Evolutionary conservation across 1,140 invertebrate genomes (phyloP).

Genomic region (Lycorma delicatula): DNA sequence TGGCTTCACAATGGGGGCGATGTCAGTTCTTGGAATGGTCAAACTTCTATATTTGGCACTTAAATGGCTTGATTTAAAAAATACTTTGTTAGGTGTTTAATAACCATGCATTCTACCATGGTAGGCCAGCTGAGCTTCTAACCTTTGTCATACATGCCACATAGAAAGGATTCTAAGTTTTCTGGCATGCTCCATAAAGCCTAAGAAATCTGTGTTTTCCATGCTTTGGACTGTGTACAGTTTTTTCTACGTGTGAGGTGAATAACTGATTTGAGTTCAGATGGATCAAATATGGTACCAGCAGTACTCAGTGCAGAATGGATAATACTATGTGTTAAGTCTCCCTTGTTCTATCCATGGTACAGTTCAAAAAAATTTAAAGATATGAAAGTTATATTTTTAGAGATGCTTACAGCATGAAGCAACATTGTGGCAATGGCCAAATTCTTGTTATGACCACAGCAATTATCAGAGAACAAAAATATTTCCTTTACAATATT

Average conservation of each 20-base stretch:
- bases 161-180: slow-evolving; percentile 3
- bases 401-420: background rate
- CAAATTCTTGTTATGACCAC: slow-evolving; percentile 9
- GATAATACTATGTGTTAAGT: slow-evolving; percentile 11
- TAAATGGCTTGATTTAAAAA: slow-evolving; percentile 6
- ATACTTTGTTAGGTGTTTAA: background rate
- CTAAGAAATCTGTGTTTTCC: slow-evolving; percentile 5
- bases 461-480: slow-evolving; percentile 3
- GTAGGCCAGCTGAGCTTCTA: background rate
- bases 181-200: slow-evolving; percentile 3
- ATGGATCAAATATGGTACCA: slow-evolving; percentile 6
- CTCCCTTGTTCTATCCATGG: slow-evolving; percentile 13
- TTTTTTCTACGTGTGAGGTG: too few relatives aligned
- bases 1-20: background rate
- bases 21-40: background rate
- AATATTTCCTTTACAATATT: background rate
- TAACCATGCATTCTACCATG: slow-evolving; percentile 11
- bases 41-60: background rate
- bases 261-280: too few relatives aligned
- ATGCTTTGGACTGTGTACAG: background rate
- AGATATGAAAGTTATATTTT: slow-evolving; percentile 7
- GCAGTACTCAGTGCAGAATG: slow-evolving; percentile 2
- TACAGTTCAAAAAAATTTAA: slow-evolving; percentile 10
- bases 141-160: slow-evolving; percentile 2
- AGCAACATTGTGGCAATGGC: slow-evolving; percentile 10